A percentile compares a stretch with the other conserved stretches of the same genome.
phyloP scores from a whole-genome alignment of 1,140 invertebrate species.

The Drosophila quadrilineata region DNA sequence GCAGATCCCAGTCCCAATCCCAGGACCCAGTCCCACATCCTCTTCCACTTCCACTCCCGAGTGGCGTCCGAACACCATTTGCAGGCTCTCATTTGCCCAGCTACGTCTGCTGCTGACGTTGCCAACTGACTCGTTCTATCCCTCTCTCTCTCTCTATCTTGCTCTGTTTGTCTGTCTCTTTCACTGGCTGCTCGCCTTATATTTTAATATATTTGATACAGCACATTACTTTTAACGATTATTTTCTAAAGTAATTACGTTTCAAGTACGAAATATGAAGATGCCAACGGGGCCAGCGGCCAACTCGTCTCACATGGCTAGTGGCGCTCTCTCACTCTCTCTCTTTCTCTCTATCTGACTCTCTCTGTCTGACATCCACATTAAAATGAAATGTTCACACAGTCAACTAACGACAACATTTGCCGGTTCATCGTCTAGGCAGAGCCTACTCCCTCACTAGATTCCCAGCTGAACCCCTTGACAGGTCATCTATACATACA shows the following conservation, averaged over 20 bases:
- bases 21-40: not conserved
- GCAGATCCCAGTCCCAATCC: conserved; percentile 17
- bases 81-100: not conserved
- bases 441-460: conserved; percentile 12
- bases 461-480: not conserved
- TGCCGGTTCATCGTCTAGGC: conserved; percentile 54
- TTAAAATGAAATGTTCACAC: conserved; percentile 75
- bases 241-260: conserved; percentile 81
- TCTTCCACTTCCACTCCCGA: not conserved
- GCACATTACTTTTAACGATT: conserved; percentile 81
- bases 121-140: too few species aligned
- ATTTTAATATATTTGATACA: conserved; percentile 81
- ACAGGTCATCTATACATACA: too few species aligned
- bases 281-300: conserved; percentile 43
- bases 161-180: conserved; percentile 32
- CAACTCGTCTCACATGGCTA: conserved; percentile 51
- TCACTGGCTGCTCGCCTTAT: too few species aligned
- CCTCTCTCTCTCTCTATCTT: not conserved
- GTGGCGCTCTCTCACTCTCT: not conserved
- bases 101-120: conserved; percentile 1
- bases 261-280: conserved; percentile 81
- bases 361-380: conserved; percentile 11
- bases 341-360: not conserved
- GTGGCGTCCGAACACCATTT: not conserved
- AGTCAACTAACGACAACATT: conserved; percentile 43